Evolutionary conservation across 2,888 invertebrate species (phyloP).

Genomic region (Orchesellides sinensis): DNA sequence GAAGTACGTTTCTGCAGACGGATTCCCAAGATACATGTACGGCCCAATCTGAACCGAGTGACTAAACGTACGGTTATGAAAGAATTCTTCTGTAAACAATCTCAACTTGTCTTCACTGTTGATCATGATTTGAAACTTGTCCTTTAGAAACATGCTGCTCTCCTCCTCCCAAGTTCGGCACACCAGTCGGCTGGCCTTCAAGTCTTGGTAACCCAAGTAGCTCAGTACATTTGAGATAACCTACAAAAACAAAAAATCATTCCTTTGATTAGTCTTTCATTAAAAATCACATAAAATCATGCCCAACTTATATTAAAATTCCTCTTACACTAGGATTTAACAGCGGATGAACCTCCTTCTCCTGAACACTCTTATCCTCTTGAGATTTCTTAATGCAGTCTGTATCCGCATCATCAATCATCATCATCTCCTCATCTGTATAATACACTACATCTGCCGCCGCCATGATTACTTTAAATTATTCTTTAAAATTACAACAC

Average conservation of each 20-base stretch:
- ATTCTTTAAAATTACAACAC: too few species aligned
- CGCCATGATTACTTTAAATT: conserved; percentile 52
- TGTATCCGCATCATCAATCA: conserved; percentile 60
- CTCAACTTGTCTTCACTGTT: conserved; percentile 63
- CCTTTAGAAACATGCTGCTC: conserved; percentile 46
- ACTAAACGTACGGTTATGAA: conserved; percentile 66
- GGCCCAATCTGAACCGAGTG: conserved; percentile 68
- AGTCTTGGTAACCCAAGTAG: conserved; percentile 57
- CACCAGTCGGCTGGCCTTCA: conserved; percentile 64
- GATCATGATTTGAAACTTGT: conserved; percentile 66
- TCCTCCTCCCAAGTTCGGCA: conserved; percentile 68
- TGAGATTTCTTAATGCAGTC: conserved; percentile 51
- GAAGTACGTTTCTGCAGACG: conserved; percentile 57
- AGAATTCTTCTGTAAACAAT: conserved; percentile 63
- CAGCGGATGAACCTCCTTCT: conserved; percentile 54
- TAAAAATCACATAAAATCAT: background rate
- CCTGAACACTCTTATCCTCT: conserved; percentile 37
- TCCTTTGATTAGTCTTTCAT: background rate
- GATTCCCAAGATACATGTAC: conserved; percentile 68
- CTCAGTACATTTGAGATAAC: conserved; percentile 54
- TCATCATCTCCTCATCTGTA: conserved; percentile 62
- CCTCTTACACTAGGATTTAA: conserved; percentile 42
- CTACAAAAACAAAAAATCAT: conserved; percentile 26
- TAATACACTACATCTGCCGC: conserved; percentile 54
- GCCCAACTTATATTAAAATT: background rate